Conservation (phyloP, 2,113 vertebrate species). For the Psilopogon haemacephalus region DNA sequence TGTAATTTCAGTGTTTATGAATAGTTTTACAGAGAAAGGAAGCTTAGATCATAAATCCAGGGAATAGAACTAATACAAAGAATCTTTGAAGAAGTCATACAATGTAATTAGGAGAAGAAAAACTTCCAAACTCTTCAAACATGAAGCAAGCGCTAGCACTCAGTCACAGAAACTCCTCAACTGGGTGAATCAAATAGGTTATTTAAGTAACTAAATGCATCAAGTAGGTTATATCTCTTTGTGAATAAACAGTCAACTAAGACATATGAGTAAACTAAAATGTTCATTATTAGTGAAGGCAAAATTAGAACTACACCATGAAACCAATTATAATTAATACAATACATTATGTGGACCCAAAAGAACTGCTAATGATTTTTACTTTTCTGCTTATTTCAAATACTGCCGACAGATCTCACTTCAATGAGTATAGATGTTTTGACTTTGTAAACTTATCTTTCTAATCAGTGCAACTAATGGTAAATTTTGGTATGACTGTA, state of each 20-base stretch:
- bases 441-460: not conserved
- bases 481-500: not conserved
- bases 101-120: not conserved
- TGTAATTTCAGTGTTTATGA: not conserved
- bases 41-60: not conserved
- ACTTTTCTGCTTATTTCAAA: not conserved
- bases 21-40: conserved; percentile 24
- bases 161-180: not conserved
- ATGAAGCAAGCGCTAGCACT: not conserved
- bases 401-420: not conserved
- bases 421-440: not conserved
- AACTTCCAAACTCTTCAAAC: not conserved
- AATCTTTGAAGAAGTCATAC: not conserved
- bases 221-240: not conserved
- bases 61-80: not conserved
- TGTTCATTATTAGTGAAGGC: not conserved
- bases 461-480: not conserved
- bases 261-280: not conserved
- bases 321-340: not conserved
- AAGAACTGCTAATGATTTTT: not conserved
- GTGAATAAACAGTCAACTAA: not conserved
- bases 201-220: not conserved
- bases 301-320: not conserved
- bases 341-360: not conserved
- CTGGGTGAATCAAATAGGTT: not conserved